Conservation (phyloP, 2,113 vertebrate genomes). For the human region DNA sequence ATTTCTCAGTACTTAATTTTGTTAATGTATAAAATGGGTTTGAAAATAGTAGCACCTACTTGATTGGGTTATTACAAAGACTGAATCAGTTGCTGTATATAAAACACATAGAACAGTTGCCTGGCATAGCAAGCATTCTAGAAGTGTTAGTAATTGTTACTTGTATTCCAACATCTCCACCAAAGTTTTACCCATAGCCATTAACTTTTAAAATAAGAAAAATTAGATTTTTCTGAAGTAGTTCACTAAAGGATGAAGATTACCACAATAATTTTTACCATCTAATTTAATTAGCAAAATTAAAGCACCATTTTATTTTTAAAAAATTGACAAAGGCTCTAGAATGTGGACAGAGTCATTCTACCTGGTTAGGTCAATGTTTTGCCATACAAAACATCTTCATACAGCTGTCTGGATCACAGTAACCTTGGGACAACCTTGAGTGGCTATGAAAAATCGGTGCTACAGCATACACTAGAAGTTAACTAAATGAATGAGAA, state of each 20-base stretch:
- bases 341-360: neutral
- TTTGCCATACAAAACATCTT: neutral
- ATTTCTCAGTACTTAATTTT: neutral
- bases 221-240: neutral
- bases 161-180: neutral
- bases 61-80: neutral
- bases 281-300: neutral
- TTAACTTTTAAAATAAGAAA: neutral
- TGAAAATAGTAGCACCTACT: neutral
- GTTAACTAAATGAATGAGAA: neutral
- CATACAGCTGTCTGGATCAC: neutral
- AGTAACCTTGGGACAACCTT: neutral
- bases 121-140: neutral
- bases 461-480: neutral
- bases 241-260: neutral
- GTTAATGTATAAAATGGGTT: neutral
- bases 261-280: neutral
- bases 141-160: neutral
- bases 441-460: neutral
- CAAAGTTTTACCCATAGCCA: neutral
- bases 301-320: neutral
- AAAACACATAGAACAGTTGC: neutral
- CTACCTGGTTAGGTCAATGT: neutral
- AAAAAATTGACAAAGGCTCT: neutral
- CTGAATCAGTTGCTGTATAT: neutral